phyloP scores from a whole-genome alignment of 2,113 vertebrate species.

The Thinocorus orbignyianus region DNA sequence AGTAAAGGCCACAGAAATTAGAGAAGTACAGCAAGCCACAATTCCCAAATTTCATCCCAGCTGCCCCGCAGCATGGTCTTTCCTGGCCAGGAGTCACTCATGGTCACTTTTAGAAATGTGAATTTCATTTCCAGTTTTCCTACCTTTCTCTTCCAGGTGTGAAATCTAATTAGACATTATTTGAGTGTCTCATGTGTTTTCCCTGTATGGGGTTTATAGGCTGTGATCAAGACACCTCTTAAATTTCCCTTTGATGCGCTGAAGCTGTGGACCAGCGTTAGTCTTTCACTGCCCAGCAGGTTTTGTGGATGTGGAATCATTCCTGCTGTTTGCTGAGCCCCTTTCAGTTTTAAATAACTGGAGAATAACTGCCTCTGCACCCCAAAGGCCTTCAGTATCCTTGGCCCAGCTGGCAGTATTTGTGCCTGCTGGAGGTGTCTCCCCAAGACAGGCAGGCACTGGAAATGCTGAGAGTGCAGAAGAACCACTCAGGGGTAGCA shows the following conservation, averaged over 20 bases:
- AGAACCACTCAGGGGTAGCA: not conserved
- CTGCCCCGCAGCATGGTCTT: not conserved
- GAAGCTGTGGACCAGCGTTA: not conserved
- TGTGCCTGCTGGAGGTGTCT: not conserved
- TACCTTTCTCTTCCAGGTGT: not conserved
- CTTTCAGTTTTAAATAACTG: not conserved
- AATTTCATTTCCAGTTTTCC: not conserved
- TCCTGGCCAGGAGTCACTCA: not conserved
- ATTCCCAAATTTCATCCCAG: not conserved
- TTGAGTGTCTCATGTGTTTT: not conserved
- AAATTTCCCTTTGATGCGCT: not conserved
- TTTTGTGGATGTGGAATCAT: not conserved
- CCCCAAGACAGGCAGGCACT: not conserved
- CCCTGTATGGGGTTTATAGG: not conserved
- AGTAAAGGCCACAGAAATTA: not conserved
- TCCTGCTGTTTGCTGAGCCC: not conserved
- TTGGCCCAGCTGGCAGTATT: not conserved
- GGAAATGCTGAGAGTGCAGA: fast-evolving
- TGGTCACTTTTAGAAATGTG: not conserved
- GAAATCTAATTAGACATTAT: not conserved
- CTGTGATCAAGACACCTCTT: not conserved
- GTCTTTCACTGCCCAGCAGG: not conserved
- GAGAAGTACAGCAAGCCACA: not conserved
- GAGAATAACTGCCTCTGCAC: not conserved
- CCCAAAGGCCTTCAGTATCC: not conserved